A percentile compares a stretch with the other conserved stretches of the same genome.
Conservation (phyloP, 2,113 vertebrate species). For the Podilymbus podiceps region DNA sequence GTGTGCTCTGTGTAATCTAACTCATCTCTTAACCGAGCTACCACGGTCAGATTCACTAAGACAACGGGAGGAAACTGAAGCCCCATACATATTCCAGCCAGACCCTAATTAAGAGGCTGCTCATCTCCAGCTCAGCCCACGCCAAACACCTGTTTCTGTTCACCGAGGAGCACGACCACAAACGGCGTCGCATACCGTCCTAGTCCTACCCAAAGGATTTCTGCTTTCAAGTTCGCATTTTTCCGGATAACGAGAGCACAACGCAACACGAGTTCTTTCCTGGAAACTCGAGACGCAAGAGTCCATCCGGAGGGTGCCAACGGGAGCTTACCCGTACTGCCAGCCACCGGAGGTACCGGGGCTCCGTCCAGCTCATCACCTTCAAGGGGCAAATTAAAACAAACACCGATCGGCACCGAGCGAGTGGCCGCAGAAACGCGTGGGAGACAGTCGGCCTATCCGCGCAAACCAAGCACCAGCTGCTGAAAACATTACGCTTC, state of each 20-base stretch:
- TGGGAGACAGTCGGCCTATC: neutral
- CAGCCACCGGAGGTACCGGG: neutral
- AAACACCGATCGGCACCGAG: neutral
- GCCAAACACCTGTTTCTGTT: neutral
- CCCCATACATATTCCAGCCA: neutral
- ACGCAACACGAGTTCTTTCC: slow-evolving; percentile 51
- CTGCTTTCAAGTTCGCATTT: neutral
- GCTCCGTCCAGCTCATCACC: neutral
- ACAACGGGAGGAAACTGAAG: neutral
- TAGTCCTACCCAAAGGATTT: slow-evolving; percentile 8
- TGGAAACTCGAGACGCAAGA: slow-evolving; percentile 53
- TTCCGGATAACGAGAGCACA: slow-evolving; percentile 51
- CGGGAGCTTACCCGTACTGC: neutral
- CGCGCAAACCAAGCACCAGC: neutral
- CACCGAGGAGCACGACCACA: slow-evolving; percentile 2
- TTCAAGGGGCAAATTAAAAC: neutral
- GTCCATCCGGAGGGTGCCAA: slow-evolving; percentile 14
- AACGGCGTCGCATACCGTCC: neutral
- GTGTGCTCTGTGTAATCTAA: neutral
- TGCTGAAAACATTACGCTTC: slow-evolving; percentile 11
- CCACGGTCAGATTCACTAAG: neutral
- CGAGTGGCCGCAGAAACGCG: neutral
- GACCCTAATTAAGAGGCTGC: slow-evolving; percentile 29
- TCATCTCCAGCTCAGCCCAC: slow-evolving; percentile 12
- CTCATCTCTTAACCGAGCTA: neutral